These are phyloP conservation scores for Heliothis peltigera DNA, from an alignment of 2,888 invertebrate species.

Conservation along the genomic window DNA sequence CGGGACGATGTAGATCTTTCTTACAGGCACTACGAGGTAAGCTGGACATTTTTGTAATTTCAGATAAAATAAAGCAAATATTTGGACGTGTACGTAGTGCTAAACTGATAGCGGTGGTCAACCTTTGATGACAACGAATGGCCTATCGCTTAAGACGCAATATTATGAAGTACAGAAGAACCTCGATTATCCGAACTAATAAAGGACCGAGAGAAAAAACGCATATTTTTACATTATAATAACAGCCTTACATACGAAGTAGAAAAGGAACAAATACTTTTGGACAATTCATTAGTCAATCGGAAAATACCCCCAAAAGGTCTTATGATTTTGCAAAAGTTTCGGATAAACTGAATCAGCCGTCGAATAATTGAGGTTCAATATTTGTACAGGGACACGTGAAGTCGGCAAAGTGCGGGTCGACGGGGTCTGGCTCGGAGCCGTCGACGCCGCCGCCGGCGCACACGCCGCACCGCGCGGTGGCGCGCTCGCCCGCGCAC, in stretches of 20 bases:
- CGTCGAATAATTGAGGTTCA: not conserved
- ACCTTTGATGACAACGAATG: not conserved
- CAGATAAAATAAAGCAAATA: not conserved
- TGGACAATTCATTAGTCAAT: no score
- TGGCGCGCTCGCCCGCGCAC: slow-evolving; percentile 86
- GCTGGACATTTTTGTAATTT: not conserved
- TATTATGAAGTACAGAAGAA: not conserved
- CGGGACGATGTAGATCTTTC: slow-evolving; percentile 81
- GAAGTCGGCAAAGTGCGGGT: slow-evolving; percentile 80
- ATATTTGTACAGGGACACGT: slow-evolving; percentile 73
- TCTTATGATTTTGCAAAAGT: no score
- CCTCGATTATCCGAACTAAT: no score
- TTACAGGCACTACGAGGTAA: slow-evolving; percentile 85
- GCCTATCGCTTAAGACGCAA: not conserved
- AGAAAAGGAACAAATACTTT: no score
- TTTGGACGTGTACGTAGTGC: not conserved
- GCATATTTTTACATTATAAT: no score
- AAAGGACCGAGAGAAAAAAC: no score
- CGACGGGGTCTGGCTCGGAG: slow-evolving; percentile 87
- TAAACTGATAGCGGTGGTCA: not conserved
- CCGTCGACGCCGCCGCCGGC: slow-evolving; percentile 87
- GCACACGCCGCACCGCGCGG: slow-evolving; percentile 77
- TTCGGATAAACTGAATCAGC: no score
- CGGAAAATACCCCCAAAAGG: no score
- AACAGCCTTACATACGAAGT: no score